Evolutionary conservation across 2,888 invertebrate species (phyloP), one percentile per base, ranked within the genome.

Genomic region (Xylophagus ater): DNA sequence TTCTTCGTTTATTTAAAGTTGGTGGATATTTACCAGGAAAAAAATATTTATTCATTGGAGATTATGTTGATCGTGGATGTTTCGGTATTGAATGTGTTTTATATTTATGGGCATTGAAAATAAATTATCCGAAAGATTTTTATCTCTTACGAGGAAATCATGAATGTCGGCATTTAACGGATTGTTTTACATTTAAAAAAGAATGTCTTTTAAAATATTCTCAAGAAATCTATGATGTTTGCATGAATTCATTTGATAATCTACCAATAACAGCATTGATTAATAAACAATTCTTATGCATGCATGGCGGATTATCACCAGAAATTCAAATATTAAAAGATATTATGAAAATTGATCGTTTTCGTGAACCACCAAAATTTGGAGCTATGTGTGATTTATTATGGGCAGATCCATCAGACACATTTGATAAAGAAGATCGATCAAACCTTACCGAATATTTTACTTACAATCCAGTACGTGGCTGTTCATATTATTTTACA

Each of bases 171-270:
- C 93, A 94, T 78, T 81, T 96, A 68, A 96, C 94, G 68, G 93
- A 94, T 73, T 94, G 94, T 72, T 94, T 94, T 77, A 94, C 94
- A 62, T 96, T 96, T 78, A 94, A 94, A 73, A 92, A 93, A 73
- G 94, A 96, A 79, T 94, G 93, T 83, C 84, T 84, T 76, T 93
- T 96, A 69, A 96, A 96, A 76, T 96, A 96, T 78, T 90, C 92
- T 59, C 92, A 93, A 70, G 80, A 85, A 66, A 89, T 96, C 56
- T 96, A 96, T 72, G 93, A 94, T 70, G 86, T 90, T 56, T 93
- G 93, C 72, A 94, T 94, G 93, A 92, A 93, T 59, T 90, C 93
- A 49, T 96, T 96, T 70, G 94, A 96, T 73, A 93, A 92, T 71
- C 76, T 96, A 67, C 94, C 94, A 51, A 74, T 96, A 54, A 92